These are phyloP conservation scores for Melanotaenia duboulayi DNA, from an alignment of 2,113 vertebrate species.

Conservation along the genomic window DNA sequence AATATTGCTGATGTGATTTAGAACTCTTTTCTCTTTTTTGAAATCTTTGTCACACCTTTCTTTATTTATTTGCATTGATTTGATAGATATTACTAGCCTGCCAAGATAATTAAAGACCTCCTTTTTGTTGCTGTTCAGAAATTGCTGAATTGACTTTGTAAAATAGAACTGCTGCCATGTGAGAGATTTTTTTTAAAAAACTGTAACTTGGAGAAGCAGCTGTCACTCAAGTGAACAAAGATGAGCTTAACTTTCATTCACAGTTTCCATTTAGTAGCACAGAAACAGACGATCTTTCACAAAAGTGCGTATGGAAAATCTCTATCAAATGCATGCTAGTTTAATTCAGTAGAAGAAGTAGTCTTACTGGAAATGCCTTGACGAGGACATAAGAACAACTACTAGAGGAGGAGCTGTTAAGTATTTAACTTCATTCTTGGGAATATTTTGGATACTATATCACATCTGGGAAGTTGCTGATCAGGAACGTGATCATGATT, in stretches of 20 bases:
- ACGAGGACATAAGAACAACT: too few relatives aligned
- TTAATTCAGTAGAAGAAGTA: too few relatives aligned
- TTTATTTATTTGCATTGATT: neutral
- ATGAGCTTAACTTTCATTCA: slow-evolving; percentile 8
- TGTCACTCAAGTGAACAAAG: neutral
- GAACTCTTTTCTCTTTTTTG: neutral
- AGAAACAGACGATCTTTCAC: neutral
- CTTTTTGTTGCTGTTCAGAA: slow-evolving; percentile 2
- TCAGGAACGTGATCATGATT: too few relatives aligned
- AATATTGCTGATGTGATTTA: neutral
- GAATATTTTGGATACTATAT: too few relatives aligned
- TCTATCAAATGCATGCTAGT: too few relatives aligned
- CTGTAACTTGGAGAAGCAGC: neutral
- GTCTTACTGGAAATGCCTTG: too few relatives aligned
- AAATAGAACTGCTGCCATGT: slow-evolving; percentile 5
- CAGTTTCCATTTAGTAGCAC: neutral
- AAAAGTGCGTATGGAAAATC: neutral
- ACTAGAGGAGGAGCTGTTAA: too few relatives aligned
- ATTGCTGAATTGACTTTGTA: neutral
- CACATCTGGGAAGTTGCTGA: too few relatives aligned
- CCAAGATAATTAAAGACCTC: neutral
- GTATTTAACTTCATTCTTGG: too few relatives aligned
- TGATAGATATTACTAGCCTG: neutral
- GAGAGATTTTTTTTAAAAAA: slow-evolving; percentile 3
- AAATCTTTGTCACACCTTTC: neutral